These are phyloP conservation scores for Sphaeramia orbicularis DNA, from an alignment of 2,797 vertebrate genomes.

Conservation along the genomic window DNA sequence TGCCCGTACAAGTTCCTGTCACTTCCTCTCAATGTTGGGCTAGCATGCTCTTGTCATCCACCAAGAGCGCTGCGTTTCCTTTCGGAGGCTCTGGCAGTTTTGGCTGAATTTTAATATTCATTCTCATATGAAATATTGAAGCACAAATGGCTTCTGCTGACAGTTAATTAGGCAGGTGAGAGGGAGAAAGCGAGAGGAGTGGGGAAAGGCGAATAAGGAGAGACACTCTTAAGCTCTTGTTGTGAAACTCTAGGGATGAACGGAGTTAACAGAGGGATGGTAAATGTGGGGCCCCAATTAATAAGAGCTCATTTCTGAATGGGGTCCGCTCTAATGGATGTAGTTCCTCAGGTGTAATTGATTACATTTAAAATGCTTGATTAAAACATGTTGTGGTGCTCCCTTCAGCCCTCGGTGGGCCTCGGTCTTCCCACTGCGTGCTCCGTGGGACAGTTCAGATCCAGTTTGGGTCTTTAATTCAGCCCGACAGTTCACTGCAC, in stretches of 20 bases:
- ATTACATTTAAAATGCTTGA: constrained; percentile 53
- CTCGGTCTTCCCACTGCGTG: constrained; percentile 10
- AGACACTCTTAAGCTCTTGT: constrained; percentile 44
- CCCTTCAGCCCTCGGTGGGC: constrained; percentile 17
- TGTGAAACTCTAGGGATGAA: constrained; percentile 41
- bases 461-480: constrained; percentile 39
- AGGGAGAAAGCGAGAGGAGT: constrained; percentile 30
- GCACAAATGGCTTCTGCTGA: constrained; percentile 62
- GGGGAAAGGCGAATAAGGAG: constrained; percentile 31
- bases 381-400: constrained; percentile 59
- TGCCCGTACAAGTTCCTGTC: constrained; percentile 35
- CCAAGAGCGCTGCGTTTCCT: constrained; percentile 21
- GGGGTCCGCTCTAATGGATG: constrained; percentile 42
- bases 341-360: constrained; percentile 45
- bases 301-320: constrained; percentile 37
- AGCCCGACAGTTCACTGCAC: constrained; percentile 33
- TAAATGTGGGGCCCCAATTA: constrained; percentile 52
- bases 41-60: constrained; percentile 35
- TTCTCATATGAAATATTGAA: constrained; percentile 52
- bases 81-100: constrained; percentile 16
- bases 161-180: constrained; percentile 70
- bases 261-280: constrained; percentile 21
- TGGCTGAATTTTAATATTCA: constrained; percentile 57
- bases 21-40: constrained; percentile 34
- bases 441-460: constrained; percentile 44